A percentile compares a stretch with the other conserved stretches of the same genome.
Evolutionary conservation across 2,888 invertebrate species (phyloP).

Genomic region (Apamea crenata): DNA sequence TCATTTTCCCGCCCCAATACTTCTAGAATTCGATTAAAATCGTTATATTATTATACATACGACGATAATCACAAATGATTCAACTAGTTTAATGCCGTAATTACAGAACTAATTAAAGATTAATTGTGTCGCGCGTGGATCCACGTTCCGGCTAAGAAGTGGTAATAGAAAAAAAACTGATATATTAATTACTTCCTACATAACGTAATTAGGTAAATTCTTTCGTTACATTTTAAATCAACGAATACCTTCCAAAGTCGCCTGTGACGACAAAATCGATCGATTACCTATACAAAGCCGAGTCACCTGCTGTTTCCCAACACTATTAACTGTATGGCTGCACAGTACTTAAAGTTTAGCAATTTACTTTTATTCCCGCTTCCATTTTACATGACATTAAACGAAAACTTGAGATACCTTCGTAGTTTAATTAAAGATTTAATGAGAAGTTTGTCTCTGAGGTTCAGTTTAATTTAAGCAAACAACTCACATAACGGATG

Average conservation of each 20-base stretch:
- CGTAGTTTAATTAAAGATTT: constrained; percentile 30
- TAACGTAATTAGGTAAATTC: not conserved
- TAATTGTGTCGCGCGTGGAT: too few relatives aligned
- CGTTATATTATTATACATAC: too few relatives aligned
- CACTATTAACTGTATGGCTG: constrained; percentile 64
- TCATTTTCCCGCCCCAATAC: not conserved
- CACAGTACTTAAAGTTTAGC: constrained; percentile 81
- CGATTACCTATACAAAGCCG: not conserved
- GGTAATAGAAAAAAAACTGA: not conserved
- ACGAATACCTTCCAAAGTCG: not conserved
- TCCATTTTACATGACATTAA: constrained; percentile 80
- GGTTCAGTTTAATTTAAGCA: not conserved
- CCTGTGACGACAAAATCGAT: constrained; percentile 28
- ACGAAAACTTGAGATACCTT: constrained; percentile 17
- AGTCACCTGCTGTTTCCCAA: constrained; percentile 57
- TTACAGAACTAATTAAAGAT: too few relatives aligned
- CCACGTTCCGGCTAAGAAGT: too few relatives aligned
- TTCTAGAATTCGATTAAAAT: too few relatives aligned
- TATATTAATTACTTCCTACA: not conserved
- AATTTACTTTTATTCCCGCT: constrained; percentile 83
- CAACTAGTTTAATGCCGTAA: too few relatives aligned
- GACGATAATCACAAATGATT: not conserved
- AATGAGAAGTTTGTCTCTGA: constrained; percentile 8
- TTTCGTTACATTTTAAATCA: not conserved
- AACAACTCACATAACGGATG: constrained; percentile 1